Base-by-base conservation (phyloP, 2,888 invertebrate genomes). In the Fragum sueziense region DNA sequence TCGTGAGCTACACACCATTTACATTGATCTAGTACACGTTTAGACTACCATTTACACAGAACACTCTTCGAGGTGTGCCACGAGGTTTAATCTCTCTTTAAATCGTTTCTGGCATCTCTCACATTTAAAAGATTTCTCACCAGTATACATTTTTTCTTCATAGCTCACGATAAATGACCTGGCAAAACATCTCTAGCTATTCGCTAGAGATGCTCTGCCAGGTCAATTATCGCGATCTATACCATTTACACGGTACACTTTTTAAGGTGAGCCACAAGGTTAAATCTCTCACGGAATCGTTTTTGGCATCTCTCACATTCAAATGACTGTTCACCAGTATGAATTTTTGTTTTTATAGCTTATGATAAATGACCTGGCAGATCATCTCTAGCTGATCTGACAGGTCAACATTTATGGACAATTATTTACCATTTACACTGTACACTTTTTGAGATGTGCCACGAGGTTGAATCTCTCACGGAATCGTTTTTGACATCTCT, bases 101-200 rank as follows among this genome's bases (percentile, higher is more conserved):
- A 82, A 82, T 29, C 74, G 33, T 57, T 76, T 76, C n/a, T 74
- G 65, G 41, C 82, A 82, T 33, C 29, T 22, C 9, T 52, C 34
- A 70, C 82, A 80, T 52, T 80, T 71, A 29, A 68, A 80, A 2
- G 74, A 68, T 22, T 76, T 76, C 59, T 80, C 80, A 3, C 80
- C 80, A 27, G 80, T 80, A 37, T 80, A 76, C 22, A 74, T 71
- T 70, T 77, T 80, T n/a, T n/a, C n/a, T n/a, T n/a, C n/a, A n/a
- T n/a, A n/a, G n/a, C n/a, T n/a, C n/a, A n/a, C n/a, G n/a, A n/a
- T n/a, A n/a, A n/a, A n/a, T n/a, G n/a, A n/a, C n/a, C n/a, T n/a
- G n/a, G n/a, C n/a, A n/a, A n/a, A n/a, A n/a, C n/a, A n/a, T n/a
- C n/a, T n/a, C n/a, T n/a, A n/a, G n/a, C n/a, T n/a, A n/a, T n/a